phyloP scores from a whole-genome alignment of 30 jellyfish, hydroid and myxozoan genomes.

The Cassiopea xamachana region DNA sequence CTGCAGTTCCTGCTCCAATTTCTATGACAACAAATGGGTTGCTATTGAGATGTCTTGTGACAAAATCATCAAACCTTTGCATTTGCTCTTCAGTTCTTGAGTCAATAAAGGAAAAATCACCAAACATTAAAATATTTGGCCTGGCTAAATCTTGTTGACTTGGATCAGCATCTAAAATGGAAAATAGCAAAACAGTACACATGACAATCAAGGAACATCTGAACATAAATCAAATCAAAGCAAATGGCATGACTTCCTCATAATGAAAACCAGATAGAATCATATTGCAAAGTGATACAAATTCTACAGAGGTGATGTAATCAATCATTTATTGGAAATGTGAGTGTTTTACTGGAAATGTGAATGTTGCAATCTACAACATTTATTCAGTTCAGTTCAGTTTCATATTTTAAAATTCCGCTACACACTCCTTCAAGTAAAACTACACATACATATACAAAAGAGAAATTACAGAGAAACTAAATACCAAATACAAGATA shows the following conservation, averaged over 20 bases:
- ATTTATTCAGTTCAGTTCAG: too few relatives aligned
- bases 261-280: background rate
- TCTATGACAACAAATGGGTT: conserved; percentile 73
- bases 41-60: background rate
- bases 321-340: too few relatives aligned
- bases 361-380: too few relatives aligned
- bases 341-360: too few relatives aligned
- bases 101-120: conserved; percentile 64
- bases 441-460: too few relatives aligned
- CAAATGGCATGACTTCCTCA: background rate
- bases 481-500: too few relatives aligned
- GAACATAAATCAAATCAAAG: background rate
- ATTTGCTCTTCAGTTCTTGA: conserved; percentile 52
- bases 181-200: background rate
- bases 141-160: conserved; percentile 61
- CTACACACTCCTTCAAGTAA: too few relatives aligned
- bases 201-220: background rate
- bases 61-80: conserved; percentile 31
- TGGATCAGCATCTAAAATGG: conserved; percentile 37
- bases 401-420: too few relatives aligned
- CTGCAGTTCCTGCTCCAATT: conserved; percentile 88
- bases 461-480: too few relatives aligned
- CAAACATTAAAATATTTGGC: conserved; percentile 80
- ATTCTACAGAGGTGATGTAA: too few relatives aligned
- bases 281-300: too few relatives aligned